Evolutionary conservation across 2,888 invertebrate genomes (phyloP).

Genomic region (Archips xylosteana): DNA sequence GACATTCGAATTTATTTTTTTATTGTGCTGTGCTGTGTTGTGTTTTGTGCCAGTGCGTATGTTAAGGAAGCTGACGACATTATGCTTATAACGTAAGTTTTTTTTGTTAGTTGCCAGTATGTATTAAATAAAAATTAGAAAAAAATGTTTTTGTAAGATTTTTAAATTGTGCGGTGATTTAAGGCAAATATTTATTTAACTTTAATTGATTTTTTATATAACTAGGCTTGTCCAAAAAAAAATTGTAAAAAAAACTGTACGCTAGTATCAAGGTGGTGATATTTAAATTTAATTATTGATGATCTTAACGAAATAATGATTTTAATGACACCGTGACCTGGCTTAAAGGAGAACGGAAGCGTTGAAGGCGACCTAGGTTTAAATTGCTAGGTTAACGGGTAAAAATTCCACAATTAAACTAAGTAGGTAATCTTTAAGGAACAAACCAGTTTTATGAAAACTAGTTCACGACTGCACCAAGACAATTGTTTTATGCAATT

Average conservation of each 20-base stretch:
- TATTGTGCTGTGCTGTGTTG: conserved; percentile 50
- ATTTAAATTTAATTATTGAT: neutral
- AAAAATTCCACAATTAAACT: conserved; percentile 30
- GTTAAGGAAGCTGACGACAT: conserved; percentile 70
- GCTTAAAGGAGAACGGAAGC: conserved; percentile 35
- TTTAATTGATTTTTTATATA: neutral
- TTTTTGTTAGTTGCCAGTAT: conserved; percentile 23
- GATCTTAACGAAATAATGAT: conserved; percentile 7
- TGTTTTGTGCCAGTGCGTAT: conserved; percentile 74
- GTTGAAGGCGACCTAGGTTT: conserved; percentile 33
- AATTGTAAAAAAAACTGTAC: too few relatives aligned
- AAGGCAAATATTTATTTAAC: neutral
- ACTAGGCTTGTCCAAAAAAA: too few relatives aligned
- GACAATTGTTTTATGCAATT: neutral
- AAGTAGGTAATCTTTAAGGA: conserved; percentile 8
- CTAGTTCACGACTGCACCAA: neutral
- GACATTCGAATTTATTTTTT: conserved; percentile 62
- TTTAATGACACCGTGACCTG: conserved; percentile 33
- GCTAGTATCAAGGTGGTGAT: too few relatives aligned
- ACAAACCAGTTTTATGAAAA: neutral
- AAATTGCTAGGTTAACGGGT: conserved; percentile 29
- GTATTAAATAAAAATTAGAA: neutral
- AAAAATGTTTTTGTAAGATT: too few relatives aligned
- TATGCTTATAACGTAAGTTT: conserved; percentile 83
- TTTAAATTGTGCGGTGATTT: neutral